These are phyloP conservation scores for Mirza zaza DNA, from an alignment of 2,113 vertebrate genomes.

Conservation along the genomic window DNA sequence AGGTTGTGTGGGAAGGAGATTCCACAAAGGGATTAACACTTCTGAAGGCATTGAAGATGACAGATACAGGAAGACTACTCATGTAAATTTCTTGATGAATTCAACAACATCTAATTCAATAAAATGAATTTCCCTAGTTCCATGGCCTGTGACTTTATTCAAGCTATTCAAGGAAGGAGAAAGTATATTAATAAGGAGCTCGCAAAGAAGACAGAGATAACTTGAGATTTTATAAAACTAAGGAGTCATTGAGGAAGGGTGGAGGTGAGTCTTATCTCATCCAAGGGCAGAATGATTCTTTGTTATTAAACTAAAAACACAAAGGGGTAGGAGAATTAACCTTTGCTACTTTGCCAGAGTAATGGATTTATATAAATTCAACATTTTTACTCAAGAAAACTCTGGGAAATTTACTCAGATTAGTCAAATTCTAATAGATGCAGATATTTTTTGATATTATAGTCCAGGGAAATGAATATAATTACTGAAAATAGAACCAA, in stretches of 20 bases:
- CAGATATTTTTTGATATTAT: background rate
- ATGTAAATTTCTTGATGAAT: background rate
- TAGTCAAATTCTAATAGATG: background rate
- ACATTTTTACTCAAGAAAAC: background rate
- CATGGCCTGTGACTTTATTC: background rate
- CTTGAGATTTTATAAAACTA: background rate
- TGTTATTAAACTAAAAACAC: background rate
- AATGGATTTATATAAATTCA: background rate
- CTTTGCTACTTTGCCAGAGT: background rate
- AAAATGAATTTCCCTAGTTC: background rate
- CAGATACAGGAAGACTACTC: background rate
- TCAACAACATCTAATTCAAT: too few species aligned
- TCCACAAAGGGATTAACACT: background rate
- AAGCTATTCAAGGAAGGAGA: background rate
- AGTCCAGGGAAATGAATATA: background rate
- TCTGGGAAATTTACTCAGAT: background rate
- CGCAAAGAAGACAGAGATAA: background rate
- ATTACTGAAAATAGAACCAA: background rate
- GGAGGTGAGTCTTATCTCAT: background rate
- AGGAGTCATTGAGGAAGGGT: fast-evolving
- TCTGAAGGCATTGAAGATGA: background rate
- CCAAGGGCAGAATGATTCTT: fast-evolving
- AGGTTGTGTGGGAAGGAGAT: background rate
- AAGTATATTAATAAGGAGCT: background rate
- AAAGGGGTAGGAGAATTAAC: background rate